These are phyloP conservation scores for Kryptolebias marmoratus DNA, from an alignment of 2,113 vertebrate species.

Conservation along the genomic window DNA sequence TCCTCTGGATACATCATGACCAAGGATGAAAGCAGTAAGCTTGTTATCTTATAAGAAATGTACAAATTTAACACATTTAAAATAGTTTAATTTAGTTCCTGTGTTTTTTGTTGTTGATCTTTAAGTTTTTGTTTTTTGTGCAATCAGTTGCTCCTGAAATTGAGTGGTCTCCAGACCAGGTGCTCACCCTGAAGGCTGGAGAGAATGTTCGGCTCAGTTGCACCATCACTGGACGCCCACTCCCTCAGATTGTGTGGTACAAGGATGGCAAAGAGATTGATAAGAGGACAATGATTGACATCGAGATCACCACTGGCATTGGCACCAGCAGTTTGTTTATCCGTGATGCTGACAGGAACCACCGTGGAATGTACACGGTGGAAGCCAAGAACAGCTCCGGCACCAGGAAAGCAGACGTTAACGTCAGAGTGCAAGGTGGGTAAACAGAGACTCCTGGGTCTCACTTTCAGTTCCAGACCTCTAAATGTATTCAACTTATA, in stretches of 20 bases:
- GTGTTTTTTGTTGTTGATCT: background rate
- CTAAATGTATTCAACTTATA: background rate
- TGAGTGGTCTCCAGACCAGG: constrained; percentile 90
- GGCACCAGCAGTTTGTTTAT: constrained; percentile 91
- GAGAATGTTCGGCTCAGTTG: constrained; percentile 90
- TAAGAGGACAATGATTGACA: constrained; percentile 83
- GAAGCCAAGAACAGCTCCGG: constrained; percentile 96
- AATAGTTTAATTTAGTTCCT: background rate
- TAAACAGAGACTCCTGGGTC: background rate
- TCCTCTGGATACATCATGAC: constrained; percentile 97
- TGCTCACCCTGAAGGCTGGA: constrained; percentile 88
- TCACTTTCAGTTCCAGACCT: background rate
- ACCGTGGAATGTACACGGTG: constrained; percentile 92
- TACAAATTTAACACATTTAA: background rate
- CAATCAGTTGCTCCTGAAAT: constrained; percentile 89
- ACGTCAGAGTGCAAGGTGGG: constrained; percentile 94
- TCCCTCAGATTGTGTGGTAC: constrained; percentile 93
- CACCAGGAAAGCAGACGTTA: constrained; percentile 87
- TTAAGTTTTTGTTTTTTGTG: constrained; percentile 8
- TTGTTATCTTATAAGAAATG: background rate
- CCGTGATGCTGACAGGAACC: constrained; percentile 89
- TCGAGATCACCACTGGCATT: constrained; percentile 89
- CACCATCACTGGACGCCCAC: constrained; percentile 89
- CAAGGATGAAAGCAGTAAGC: constrained; percentile 94
- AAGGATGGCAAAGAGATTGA: constrained; percentile 95